Percentiles rank a stretch among this genome's conserved stretches.
phyloP scores from a whole-genome alignment of 2,888 invertebrate genomes.

The Scelioninae gen. 1 region DNA sequence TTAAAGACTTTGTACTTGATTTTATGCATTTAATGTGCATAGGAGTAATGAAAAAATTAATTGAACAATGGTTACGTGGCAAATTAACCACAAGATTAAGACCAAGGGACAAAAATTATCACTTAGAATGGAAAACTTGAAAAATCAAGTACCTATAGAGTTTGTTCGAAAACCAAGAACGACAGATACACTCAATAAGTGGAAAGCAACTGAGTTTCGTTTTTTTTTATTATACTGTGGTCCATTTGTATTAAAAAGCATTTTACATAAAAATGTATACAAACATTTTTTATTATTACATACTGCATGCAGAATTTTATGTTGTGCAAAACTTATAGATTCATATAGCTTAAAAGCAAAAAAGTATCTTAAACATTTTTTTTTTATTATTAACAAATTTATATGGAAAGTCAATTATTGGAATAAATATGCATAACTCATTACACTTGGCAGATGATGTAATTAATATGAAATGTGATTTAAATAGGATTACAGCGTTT shows the following conservation, averaged over 20 bases:
- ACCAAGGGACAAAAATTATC: not conserved
- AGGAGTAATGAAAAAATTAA: conserved; percentile 49
- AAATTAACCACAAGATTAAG: not conserved
- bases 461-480: conserved; percentile 15
- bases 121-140: not conserved
- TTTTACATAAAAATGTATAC: conserved; percentile 71
- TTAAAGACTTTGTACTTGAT: conserved; percentile 53
- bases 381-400: not conserved
- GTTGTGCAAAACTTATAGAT: conserved; percentile 1
- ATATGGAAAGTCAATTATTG: conserved; percentile 17
- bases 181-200: not conserved
- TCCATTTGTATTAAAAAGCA: conserved; percentile 71
- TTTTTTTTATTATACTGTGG: conserved; percentile 33
- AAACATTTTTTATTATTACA: conserved; percentile 51
- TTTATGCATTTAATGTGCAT: conserved; percentile 68
- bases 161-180: conserved; percentile 19
- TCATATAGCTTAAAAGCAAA: conserved; percentile 13
- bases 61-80: conserved; percentile 12
- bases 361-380: conserved; percentile 10
- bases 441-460: conserved; percentile 34
- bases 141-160: conserved; percentile 5
- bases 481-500: conserved; percentile 35
- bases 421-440: conserved; percentile 26
- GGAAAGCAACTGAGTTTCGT: conserved; percentile 40
- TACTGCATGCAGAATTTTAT: conserved; percentile 45